A percentile compares a stretch with the other conserved stretches of the same genome.
Evolutionary conservation across 2,113 vertebrate genomes (phyloP).

Genomic region (Dascyllus trimaculatus): DNA sequence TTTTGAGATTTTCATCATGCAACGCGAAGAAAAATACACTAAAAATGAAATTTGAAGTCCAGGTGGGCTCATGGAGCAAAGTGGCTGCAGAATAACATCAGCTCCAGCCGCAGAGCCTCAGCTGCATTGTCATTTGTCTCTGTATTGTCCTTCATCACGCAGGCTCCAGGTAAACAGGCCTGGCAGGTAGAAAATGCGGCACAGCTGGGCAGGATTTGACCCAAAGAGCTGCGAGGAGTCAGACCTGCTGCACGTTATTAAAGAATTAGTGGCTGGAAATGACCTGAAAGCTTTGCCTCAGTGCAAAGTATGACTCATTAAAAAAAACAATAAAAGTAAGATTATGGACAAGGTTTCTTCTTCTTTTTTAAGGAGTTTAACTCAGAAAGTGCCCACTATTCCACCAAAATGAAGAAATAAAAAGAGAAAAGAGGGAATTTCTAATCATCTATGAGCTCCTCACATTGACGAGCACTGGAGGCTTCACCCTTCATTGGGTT

Average conservation of each 20-base stretch:
- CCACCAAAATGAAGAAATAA: too few species aligned
- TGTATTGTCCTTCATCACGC: not conserved
- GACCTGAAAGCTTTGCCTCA: not conserved
- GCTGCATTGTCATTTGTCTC: conserved; percentile 11
- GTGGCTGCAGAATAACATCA: not conserved
- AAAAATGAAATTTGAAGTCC: not conserved
- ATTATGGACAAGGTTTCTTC: too few species aligned
- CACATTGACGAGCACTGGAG: not conserved
- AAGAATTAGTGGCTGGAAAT: not conserved
- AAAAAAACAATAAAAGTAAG: too few species aligned
- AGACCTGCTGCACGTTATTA: not conserved
- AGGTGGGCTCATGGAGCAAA: too few species aligned
- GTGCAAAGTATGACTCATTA: too few species aligned
- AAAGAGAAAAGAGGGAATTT: too few species aligned
- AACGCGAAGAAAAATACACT: not conserved
- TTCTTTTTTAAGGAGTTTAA: too few species aligned
- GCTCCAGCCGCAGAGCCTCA: conserved; percentile 6
- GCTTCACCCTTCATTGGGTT: not conserved
- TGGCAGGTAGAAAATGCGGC: conserved; percentile 10
- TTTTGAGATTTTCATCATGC: not conserved
- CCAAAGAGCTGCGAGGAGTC: not conserved
- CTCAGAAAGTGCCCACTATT: too few species aligned
- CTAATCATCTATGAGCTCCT: too few species aligned
- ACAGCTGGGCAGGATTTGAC: not conserved
- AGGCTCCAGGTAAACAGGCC: not conserved